phyloP scores from a whole-genome alignment of 1,140 invertebrate genomes.

The Asobara japonica region DNA sequence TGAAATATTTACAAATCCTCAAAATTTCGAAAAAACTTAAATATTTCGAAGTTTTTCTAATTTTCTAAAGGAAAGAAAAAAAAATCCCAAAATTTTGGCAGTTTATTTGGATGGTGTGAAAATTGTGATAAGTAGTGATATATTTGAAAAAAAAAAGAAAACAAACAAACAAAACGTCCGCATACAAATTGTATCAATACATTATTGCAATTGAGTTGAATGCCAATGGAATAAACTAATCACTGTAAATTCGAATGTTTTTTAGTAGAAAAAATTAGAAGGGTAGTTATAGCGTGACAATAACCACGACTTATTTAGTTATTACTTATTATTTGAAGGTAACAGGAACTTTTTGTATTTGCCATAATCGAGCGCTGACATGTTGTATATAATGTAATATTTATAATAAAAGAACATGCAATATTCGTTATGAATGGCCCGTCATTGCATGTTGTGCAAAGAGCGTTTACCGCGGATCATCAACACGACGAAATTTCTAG shows the following conservation, averaged over 20 bases:
- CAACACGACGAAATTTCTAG: not conserved
- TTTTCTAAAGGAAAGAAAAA: not conserved
- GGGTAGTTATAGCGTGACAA: slow-evolving; percentile 21
- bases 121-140: too few species aligned
- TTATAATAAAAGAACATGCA: slow-evolving; percentile 22
- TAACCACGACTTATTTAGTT: slow-evolving; percentile 21
- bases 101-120: too few species aligned
- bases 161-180: not conserved
- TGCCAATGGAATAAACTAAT: not conserved
- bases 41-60: not conserved
- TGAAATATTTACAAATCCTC: too few species aligned
- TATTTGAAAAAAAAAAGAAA: not conserved
- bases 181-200: not conserved
- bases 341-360: slow-evolving; percentile 27
- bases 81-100: too few species aligned
- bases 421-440: not conserved
- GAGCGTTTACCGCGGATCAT: too few species aligned
- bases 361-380: slow-evolving; percentile 16
- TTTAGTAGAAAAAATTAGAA: not conserved
- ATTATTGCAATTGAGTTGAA: not conserved
- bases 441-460: not conserved
- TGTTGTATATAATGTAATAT: slow-evolving; percentile 30
- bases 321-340: slow-evolving; percentile 16
- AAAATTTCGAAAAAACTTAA: not conserved
- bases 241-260: not conserved